phyloP scores from a whole-genome alignment of 2,797 vertebrate species.

The Pogoniulus pusillus region DNA sequence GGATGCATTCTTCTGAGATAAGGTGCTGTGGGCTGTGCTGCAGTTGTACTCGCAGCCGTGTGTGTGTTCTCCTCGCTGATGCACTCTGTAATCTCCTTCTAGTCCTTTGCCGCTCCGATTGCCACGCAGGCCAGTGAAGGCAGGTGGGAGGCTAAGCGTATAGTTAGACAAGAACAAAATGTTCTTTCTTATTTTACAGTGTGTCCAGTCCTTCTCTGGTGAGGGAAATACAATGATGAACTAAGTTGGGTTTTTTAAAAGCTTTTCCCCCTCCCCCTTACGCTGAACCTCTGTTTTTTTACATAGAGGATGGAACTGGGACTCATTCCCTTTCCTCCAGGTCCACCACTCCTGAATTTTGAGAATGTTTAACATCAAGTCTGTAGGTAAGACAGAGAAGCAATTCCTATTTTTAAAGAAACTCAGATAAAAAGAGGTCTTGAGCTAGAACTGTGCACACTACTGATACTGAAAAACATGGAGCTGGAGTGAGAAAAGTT shows the following conservation, averaged over 20 bases:
- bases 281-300: not conserved
- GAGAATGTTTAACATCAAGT: not conserved
- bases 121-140: not conserved
- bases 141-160: constrained; percentile 14
- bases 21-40: not conserved
- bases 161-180: not conserved
- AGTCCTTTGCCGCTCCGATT: not conserved
- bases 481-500: not conserved
- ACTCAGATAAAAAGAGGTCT: not conserved
- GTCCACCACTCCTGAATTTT: not conserved
- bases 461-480: not conserved
- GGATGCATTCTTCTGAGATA: not conserved
- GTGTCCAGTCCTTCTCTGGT: not conserved
- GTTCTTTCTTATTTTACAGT: not conserved
- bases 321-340: not conserved
- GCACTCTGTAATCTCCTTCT: not conserved
- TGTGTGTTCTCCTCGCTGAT: not conserved
- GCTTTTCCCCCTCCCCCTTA: not conserved
- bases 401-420: not conserved
- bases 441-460: not conserved
- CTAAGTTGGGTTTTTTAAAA: not conserved
- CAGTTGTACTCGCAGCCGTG: not conserved
- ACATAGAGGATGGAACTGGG: not conserved
- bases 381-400: not conserved
- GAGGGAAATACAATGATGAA: not conserved